Evolutionary conservation across 2,113 vertebrate species (phyloP).

Genomic region (Hoplias malabaricus): DNA sequence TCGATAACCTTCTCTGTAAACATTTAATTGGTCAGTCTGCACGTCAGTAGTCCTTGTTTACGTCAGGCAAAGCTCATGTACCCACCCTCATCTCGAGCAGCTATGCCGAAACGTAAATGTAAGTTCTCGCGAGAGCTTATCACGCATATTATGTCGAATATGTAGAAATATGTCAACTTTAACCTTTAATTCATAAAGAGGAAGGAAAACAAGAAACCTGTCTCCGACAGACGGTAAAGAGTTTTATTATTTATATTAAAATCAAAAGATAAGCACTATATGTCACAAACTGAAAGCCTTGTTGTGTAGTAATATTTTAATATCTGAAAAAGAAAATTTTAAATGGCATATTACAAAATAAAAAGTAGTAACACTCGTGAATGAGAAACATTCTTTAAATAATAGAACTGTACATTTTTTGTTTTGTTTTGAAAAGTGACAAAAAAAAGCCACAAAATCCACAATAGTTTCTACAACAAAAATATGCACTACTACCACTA

Average conservation of each 20-base stretch:
- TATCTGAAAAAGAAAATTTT: constrained; percentile 53
- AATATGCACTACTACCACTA: constrained; percentile 56
- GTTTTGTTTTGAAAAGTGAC: constrained; percentile 70
- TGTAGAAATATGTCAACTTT: too few relatives aligned
- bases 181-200: background rate
- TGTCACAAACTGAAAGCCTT: constrained; percentile 67
- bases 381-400: constrained; percentile 74
- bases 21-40: too few relatives aligned
- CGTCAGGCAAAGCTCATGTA: too few relatives aligned
- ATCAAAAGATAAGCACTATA: constrained; percentile 71
- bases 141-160: too few relatives aligned
- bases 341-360: constrained; percentile 60
- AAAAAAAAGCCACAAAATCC: constrained; percentile 50
- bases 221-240: constrained; percentile 54
- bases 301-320: constrained; percentile 57
- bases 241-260: constrained; percentile 78
- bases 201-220: background rate
- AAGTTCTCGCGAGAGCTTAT: too few relatives aligned
- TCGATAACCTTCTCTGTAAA: too few relatives aligned
- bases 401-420: constrained; percentile 78
- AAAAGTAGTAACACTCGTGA: constrained; percentile 70
- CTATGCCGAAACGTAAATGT: too few relatives aligned
- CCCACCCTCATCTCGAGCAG: too few relatives aligned
- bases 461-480: constrained; percentile 48
- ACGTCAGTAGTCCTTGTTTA: too few relatives aligned